Base-by-base conservation (phyloP, 64 coral and sea anemone species). In the Montipora foliosa region DNA sequence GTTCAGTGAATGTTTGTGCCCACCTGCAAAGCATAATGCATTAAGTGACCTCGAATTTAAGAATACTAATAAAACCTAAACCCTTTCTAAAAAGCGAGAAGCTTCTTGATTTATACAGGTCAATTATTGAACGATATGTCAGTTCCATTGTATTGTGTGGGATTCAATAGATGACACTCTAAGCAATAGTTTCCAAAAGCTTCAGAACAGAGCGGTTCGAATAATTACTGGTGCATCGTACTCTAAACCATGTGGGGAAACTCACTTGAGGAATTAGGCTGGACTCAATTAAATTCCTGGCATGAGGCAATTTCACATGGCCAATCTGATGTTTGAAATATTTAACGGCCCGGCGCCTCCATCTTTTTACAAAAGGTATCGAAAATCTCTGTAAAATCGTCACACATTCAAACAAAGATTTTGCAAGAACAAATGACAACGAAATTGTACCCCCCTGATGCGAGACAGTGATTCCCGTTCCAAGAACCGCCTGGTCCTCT, bases 161-260 rank as follows among this genome's bases (percentile, higher is more conserved):
- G 81, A 84, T 84, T 58, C 67, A 46, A 37, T 84, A 46, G 55
- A 22, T 84, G 58, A 84, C 59, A 84, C 81, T 44, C 55, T 66
- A 60, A 66, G 57, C 14, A 84, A 55, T 66, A 58, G 81, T 59
- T 58, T 84, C 50, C 81, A 84, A 59, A 61, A 84, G 55, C 81
- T 84, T 59, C 81, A 62, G 44, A 84, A 84, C 81, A 64, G 81
- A 84, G 81, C 81, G n/a, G 81, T 58, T 60, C 49, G 81, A 11
- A 67, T 84, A 44, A 84, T 84, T 66, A 67, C 53, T 8, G 53
- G 81, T 19, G 5, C 61, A 13, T 13, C 6, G 61, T 66, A 66
- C 61, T 66, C 61, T 66, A 66, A 50, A 50, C 9, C 13, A 51
- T 66, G 61, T 11, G 61, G 61, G 61, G 61, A 66, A 66, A 66